A percentile compares a stretch with the other conserved stretches of the same genome.
Conservation (phyloP, 2,888 invertebrate genomes). For the Caenorhabditis sinica region DNA sequence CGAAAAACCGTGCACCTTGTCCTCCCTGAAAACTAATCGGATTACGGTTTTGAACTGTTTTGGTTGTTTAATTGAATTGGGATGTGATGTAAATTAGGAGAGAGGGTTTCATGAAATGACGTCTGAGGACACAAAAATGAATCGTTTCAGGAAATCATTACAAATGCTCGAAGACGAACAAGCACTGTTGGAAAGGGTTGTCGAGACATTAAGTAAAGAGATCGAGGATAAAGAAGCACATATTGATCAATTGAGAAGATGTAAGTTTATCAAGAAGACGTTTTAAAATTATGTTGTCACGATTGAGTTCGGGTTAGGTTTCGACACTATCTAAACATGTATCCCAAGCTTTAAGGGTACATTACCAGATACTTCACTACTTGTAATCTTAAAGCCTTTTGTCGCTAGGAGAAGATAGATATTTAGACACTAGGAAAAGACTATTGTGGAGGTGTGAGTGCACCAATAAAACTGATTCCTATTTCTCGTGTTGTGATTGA, state of each 20-base stretch:
- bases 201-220: slow-evolving; percentile 53
- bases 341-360: too few species aligned
- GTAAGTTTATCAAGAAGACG: slow-evolving; percentile 19
- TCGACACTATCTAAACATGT: too few species aligned
- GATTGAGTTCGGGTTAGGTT: neutral
- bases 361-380: too few species aligned
- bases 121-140: slow-evolving; percentile 18
- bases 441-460: too few species aligned
- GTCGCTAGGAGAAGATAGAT: too few species aligned
- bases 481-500: too few species aligned
- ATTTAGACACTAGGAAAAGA: too few species aligned
- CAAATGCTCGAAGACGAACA: slow-evolving; percentile 54
- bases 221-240: slow-evolving; percentile 56
- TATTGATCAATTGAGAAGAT: slow-evolving; percentile 42
- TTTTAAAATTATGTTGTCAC: neutral
- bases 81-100: slow-evolving; percentile 10
- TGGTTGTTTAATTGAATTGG: slow-evolving; percentile 20
- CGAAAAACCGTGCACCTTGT: slow-evolving; percentile 53
- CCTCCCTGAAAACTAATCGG: slow-evolving; percentile 33
- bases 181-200: slow-evolving; percentile 49
- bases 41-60: slow-evolving; percentile 43
- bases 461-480: too few species aligned
- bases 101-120: slow-evolving; percentile 20
- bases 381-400: too few species aligned
- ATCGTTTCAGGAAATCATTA: slow-evolving; percentile 56